A percentile compares a stretch with the other conserved stretches of the same genome.
phyloP scores from a whole-genome alignment of 1,140 invertebrate genomes.

The Galendromus occidentalis region DNA sequence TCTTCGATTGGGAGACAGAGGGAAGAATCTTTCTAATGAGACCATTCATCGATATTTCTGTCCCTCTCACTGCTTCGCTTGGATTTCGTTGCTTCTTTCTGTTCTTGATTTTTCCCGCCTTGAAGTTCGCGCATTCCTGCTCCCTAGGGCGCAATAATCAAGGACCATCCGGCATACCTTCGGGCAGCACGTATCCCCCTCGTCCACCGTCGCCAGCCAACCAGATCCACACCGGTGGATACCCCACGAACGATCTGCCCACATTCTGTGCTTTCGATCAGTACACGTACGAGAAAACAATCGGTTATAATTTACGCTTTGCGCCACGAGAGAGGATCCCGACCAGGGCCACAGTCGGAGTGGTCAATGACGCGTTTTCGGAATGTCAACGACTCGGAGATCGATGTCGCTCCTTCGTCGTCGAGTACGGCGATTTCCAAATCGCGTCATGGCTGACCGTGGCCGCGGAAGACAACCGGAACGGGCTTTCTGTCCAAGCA shows the following conservation, averaged over 20 bases:
- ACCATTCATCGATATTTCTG: too few relatives aligned
- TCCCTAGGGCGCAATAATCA: not conserved
- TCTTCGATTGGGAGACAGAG: too few relatives aligned
- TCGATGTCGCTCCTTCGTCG: constrained; percentile 28
- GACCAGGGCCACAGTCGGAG: constrained; percentile 26
- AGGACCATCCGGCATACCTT: not conserved
- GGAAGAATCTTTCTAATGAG: too few relatives aligned
- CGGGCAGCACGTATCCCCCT: not conserved
- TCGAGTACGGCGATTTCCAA: constrained; percentile 28
- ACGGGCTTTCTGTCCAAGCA: constrained; percentile 25
- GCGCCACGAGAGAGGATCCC: constrained; percentile 24
- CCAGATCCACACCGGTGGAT: constrained; percentile 8
- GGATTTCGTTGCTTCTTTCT: not conserved
- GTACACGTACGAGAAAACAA: constrained; percentile 30
- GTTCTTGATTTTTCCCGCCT: not conserved
- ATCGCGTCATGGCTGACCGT: constrained; percentile 30
- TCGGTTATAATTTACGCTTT: constrained; percentile 24
- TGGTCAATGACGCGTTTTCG: constrained; percentile 29
- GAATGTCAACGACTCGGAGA: constrained; percentile 29
- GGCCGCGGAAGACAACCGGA: constrained; percentile 25
- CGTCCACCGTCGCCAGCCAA: not conserved
- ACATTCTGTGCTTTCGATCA: constrained; percentile 18
- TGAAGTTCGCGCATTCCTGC: not conserved
- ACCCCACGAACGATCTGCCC: constrained; percentile 7
- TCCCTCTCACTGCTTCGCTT: too few relatives aligned